Percentiles rank a stretch among this genome's conserved stretches.
These are phyloP conservation scores for Sebastolobus altivelis DNA, from an alignment of 2,797 vertebrate species.

Conservation along the genomic window DNA sequence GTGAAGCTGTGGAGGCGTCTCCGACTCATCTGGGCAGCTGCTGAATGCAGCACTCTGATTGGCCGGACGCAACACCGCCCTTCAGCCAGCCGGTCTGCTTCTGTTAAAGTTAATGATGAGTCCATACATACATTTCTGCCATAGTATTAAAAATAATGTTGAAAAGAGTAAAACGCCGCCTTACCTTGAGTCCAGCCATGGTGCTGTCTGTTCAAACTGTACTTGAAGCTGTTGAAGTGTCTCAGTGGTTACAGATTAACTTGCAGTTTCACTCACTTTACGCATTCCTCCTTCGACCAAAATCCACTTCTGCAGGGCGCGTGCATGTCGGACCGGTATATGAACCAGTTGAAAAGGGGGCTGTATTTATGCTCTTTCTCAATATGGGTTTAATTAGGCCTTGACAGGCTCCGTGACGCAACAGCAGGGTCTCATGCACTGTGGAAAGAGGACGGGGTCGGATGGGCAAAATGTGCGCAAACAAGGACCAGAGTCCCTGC, in stretches of 20 bases:
- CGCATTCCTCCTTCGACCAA: conserved; percentile 10
- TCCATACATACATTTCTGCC: background rate
- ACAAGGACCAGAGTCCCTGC: conserved; percentile 43
- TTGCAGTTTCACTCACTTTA: conserved; percentile 7
- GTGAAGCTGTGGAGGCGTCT: background rate
- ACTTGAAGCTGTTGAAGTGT: conserved; percentile 13
- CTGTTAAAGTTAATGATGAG: background rate
- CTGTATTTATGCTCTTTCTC: conserved; percentile 81
- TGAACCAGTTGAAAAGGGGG: conserved; percentile 53
- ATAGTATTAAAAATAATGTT: background rate
- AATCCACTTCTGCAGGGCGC: conserved; percentile 33
- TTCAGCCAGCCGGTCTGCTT: conserved; percentile 11
- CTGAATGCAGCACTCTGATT: conserved; percentile 82
- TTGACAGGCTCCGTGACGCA: conserved; percentile 77
- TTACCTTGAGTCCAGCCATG: conserved; percentile 86
- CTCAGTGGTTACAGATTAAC: conserved; percentile 35
- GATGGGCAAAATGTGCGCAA: conserved; percentile 54
- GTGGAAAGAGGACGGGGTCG: conserved; percentile 28
- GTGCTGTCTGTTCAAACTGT: conserved; percentile 26
- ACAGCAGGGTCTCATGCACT: conserved; percentile 24
- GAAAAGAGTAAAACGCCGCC: conserved; percentile 10
- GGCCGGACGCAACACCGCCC: conserved; percentile 80
- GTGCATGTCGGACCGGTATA: conserved; percentile 22
- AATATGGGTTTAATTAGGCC: conserved; percentile 88
- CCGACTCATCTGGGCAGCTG: conserved; percentile 84